Evolutionary conservation across 2,113 vertebrate species (phyloP).

Genomic region (Neofelis nebulosa): DNA sequence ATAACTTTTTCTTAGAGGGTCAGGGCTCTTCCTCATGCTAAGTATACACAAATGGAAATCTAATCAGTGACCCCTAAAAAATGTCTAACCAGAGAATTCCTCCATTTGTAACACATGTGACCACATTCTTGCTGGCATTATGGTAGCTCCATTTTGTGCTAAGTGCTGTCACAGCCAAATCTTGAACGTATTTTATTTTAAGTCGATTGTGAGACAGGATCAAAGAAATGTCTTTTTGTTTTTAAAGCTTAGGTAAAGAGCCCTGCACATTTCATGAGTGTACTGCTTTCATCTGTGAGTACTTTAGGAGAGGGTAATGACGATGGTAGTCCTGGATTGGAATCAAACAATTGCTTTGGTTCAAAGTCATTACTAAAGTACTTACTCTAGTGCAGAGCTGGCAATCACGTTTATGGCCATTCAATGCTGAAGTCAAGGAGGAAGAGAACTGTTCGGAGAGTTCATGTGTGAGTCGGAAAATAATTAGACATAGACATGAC

Average conservation of each 20-base stretch:
- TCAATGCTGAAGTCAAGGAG: neutral
- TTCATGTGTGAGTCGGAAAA: neutral
- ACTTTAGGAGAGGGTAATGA: neutral
- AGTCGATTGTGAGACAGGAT: conserved; percentile 46
- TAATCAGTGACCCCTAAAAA: neutral
- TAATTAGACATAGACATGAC: conserved; percentile 9
- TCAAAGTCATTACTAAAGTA: neutral
- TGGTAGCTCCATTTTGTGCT: neutral
- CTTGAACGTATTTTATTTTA: conserved; percentile 47
- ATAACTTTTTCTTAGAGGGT: neutral
- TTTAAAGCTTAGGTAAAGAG: conserved; percentile 43
- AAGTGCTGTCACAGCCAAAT: conserved; percentile 37
- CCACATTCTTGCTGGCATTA: neutral
- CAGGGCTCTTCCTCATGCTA: neutral
- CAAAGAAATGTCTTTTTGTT: conserved; percentile 17
- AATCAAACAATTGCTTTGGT: conserved; percentile 58
- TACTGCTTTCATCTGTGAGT: conserved; percentile 51
- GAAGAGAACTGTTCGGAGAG: neutral
- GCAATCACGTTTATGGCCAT: neutral
- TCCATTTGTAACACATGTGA: neutral
- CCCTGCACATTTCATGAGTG: neutral
- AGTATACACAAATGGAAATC: neutral
- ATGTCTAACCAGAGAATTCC: neutral
- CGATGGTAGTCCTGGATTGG: neutral
- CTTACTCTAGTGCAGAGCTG: neutral